These are phyloP conservation scores for Ptychochromis oligacanthus DNA, from an alignment of 2,113 vertebrate species.

Conservation along the genomic window DNA sequence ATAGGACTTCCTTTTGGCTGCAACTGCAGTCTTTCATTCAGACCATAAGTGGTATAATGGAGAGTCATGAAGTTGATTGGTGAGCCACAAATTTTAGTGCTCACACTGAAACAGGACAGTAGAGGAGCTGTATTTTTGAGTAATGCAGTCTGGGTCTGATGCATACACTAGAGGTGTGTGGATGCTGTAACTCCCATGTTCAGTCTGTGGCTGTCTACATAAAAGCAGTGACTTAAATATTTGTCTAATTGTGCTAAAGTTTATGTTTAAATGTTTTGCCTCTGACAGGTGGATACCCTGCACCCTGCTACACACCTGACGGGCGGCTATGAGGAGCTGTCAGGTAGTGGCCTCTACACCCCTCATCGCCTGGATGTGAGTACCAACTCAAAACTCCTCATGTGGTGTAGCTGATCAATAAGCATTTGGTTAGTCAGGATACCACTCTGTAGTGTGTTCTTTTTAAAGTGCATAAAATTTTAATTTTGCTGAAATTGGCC, in stretches of 20 bases:
- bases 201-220: background rate
- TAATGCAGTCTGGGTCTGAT: background rate
- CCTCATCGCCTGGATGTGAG: constrained; percentile 82
- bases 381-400: constrained; percentile 12
- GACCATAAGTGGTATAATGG: background rate
- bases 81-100: constrained; percentile 2
- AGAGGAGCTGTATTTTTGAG: background rate
- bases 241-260: background rate
- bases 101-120: background rate
- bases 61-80: constrained; percentile 12
- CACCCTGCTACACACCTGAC: constrained; percentile 87
- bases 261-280: constrained; percentile 34
- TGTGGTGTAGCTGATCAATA: background rate
- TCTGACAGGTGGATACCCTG: constrained; percentile 84
- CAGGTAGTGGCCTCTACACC: constrained; percentile 79
- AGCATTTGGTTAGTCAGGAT: background rate
- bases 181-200: background rate
- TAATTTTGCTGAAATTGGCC: background rate
- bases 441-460: background rate
- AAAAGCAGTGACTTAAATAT: background rate
- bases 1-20: background rate
- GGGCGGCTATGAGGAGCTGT: constrained; percentile 85
- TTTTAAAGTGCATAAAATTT: background rate
- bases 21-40: background rate
- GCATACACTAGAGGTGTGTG: constrained; percentile 53